Evolutionary conservation across 2,888 invertebrate species (phyloP), one percentile per base, ranked within the genome.

Genomic region (Melanchra persicariae): DNA sequence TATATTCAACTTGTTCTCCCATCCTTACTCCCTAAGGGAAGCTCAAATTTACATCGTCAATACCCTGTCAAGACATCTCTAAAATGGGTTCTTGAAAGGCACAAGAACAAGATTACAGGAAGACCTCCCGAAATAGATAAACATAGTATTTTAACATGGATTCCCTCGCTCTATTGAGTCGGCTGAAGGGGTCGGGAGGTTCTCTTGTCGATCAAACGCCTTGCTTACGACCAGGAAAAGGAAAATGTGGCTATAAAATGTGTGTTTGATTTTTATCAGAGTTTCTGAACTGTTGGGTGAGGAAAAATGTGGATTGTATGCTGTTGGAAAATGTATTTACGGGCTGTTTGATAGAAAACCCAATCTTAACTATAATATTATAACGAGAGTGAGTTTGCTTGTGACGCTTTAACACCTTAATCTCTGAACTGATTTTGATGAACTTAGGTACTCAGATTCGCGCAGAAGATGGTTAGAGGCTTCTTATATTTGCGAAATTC

Each of bases 191-290:
- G 54, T 68, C 17, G 26, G 61, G 64, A 51, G 67, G 84, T 65
- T 65, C 45, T 64, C 61, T 57, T 74, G 84, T 80, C 84, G 40
- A 83, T 83, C 84, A 83, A 79, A 80, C 61, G 75, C 54, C 26
- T 61, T 52, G 57, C 40, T 64, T 60, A 80, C 83, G 45, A 63
- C 22, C 34, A 12, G 59, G n/a, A 64, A 73, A 49, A 15, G 22
- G 54, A 26, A 74, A 67, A 64, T 54, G 74, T n/a, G 26, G 45
- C 51, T 61, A 51, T 74, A 61, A 79, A 72, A 72, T 55, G 74
- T 58, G 49, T 60, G 62, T 52, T 49, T 73, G 63, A 66, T 83
- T 61, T 54, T 65, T 79, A 65, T 82, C 60, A 15, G 37, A 30
- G 51, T 26, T 34, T 80, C 51, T 24, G 49, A 60, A 55, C 60